Evolutionary conservation across 2,888 invertebrate genomes (phyloP), one percentile per base, ranked within the genome.

Genomic region (Druceiella hillmani): DNA sequence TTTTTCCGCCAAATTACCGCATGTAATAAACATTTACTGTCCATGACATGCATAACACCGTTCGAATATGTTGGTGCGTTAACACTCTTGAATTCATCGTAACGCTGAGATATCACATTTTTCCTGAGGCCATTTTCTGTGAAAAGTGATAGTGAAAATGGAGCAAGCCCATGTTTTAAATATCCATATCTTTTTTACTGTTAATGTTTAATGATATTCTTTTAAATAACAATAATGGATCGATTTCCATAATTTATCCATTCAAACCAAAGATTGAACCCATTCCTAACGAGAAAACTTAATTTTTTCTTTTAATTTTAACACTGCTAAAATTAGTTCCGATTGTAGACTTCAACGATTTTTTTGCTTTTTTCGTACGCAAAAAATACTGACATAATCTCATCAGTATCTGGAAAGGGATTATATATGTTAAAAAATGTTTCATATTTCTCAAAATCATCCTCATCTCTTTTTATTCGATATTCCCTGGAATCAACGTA

Each of bases 391-490:
- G 48, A 49, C 36, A 55, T 46, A 20, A 56, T 40, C 15, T 51
- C 41, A 38, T 48, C 35, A 14, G 43, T 46, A 22, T 46, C 42
- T 34, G 50, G 50, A 47, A 54, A 56, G 30, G 52, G 55, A 41
- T 53, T 33, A 46, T 52, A 50, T 9, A 39, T 45, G 26, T 48
- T 36, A 38, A 54, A 49, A 41, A 47, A 49, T 38, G 36, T 36
- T 29, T 36, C 28, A 28, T 52, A 33, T 47, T 38, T 53, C 29
- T 42, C 30, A 31, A 49, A 41, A 46, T 55, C 50, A 36, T 34
- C 41, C 29, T 45, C 48, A 49, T 57, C 53, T 44, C 51, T 47
- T 24, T 37, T 40, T 33, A 55, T 50, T 35, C 54, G 41, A 29
- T 44, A 51, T 43, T 45, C 41, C 20, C 49, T 41, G 14, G 45